These are phyloP conservation scores for Aporophyla lueneburgensis DNA, from an alignment of 2,888 invertebrate genomes.

Conservation along the genomic window DNA sequence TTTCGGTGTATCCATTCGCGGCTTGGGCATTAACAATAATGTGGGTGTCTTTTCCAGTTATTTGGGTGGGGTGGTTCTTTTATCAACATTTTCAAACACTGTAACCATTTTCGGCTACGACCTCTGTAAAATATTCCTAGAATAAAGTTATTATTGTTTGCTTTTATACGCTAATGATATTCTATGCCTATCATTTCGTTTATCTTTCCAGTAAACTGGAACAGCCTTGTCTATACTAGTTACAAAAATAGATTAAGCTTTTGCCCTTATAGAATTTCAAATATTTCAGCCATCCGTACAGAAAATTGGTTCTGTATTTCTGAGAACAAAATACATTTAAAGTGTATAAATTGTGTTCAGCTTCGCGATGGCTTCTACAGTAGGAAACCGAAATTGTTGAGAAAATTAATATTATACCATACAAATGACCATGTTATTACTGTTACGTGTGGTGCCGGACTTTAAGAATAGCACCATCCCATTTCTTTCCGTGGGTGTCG, in stretches of 20 bases:
- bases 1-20: not conserved
- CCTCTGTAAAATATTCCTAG: slow-evolving; percentile 15
- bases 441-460: no score
- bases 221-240: slow-evolving; percentile 6
- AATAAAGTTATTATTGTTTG: not conserved
- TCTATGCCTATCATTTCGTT: slow-evolving; percentile 22
- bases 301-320: slow-evolving; percentile 10
- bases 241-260: slow-evolving; percentile 9
- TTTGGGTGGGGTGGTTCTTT: not conserved
- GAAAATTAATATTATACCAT: not conserved
- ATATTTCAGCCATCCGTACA: slow-evolving; percentile 2
- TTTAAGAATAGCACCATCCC: no score
- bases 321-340: slow-evolving; percentile 11
- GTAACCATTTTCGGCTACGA: not conserved
- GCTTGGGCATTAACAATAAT: not conserved
- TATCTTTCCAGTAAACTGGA: slow-evolving; percentile 23
- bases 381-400: not conserved
- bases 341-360: not conserved
- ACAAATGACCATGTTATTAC: no score
- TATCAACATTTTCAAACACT: not conserved
- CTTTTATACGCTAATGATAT: slow-evolving; percentile 7
- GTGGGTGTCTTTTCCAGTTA: not conserved
- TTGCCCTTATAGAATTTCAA: slow-evolving; percentile 25
- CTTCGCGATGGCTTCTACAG: not conserved
- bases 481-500: no score